phyloP scores from a whole-genome alignment of 2,113 vertebrate species.

The Phyllopteryx taeniolatus region DNA sequence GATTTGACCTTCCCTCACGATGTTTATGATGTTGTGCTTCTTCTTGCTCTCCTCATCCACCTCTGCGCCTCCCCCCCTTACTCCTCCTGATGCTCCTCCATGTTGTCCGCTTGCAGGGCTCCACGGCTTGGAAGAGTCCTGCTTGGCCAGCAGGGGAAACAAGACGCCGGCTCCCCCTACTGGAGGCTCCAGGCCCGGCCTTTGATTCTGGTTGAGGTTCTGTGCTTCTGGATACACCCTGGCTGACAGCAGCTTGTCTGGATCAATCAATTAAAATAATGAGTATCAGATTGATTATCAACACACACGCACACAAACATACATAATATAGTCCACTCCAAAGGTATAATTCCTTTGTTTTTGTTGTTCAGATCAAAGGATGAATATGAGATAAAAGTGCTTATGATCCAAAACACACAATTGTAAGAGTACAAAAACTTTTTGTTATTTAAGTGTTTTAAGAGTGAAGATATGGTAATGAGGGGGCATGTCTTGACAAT shows the following conservation, averaged over 20 bases:
- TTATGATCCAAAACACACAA: no score
- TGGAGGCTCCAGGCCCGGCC: slow-evolving; percentile 63
- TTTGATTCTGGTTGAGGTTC: slow-evolving; percentile 44
- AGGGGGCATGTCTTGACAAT: neutral
- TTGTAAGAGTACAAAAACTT: no score
- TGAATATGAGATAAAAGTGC: no score
- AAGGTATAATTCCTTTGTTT: no score
- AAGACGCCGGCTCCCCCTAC: slow-evolving; percentile 74
- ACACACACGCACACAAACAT: no score
- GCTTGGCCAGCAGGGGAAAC: slow-evolving; percentile 75
- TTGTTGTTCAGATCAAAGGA: no score
- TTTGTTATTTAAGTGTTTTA: no score
- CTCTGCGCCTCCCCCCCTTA: slow-evolving; percentile 74
- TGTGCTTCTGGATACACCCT: slow-evolving; percentile 78
- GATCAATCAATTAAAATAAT: neutral
- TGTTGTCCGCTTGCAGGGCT: slow-evolving; percentile 29
- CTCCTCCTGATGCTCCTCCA: slow-evolving; percentile 55
- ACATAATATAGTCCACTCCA: no score
- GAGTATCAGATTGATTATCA: neutral
- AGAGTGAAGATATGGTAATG: neutral
- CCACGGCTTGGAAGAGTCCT: slow-evolving; percentile 72
- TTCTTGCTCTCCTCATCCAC: slow-evolving; percentile 84
- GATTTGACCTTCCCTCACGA: slow-evolving; percentile 93
- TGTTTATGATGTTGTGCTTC: slow-evolving; percentile 92
- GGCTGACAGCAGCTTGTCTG: slow-evolving; percentile 77